phyloP scores from a whole-genome alignment of 2,888 invertebrate species.

The Rosalia funebris region DNA sequence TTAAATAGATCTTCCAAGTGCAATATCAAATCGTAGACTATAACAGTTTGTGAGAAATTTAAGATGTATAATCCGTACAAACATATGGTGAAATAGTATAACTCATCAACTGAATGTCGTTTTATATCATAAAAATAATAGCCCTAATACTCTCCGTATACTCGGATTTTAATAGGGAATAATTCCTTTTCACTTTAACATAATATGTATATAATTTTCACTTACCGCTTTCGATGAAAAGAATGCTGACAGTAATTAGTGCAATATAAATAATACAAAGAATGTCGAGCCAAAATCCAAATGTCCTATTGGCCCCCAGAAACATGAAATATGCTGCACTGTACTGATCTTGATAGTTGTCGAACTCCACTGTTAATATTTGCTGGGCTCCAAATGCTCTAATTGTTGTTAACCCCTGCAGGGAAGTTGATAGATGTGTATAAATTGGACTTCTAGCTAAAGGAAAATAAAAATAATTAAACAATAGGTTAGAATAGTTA shows the following conservation, averaged over 20 bases:
- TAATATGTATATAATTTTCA: neutral
- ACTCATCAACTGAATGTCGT: too few relatives aligned
- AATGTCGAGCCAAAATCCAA: slow-evolving; percentile 75
- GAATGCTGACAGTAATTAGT: slow-evolving; percentile 70
- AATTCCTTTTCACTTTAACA: neutral
- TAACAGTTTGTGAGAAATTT: too few relatives aligned
- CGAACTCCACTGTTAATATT: slow-evolving; percentile 70
- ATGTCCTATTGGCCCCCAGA: slow-evolving; percentile 70
- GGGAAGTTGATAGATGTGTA: slow-evolving; percentile 76
- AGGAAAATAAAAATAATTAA: too few relatives aligned
- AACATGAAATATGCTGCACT: slow-evolving; percentile 78
- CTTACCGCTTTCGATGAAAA: slow-evolving; percentile 59
- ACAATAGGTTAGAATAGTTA: neutral
- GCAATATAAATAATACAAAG: slow-evolving; percentile 72
- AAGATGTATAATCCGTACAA: too few relatives aligned
- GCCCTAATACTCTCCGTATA: neutral
- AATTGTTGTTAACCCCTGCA: slow-evolving; percentile 81
- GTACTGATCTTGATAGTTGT: slow-evolving; percentile 71
- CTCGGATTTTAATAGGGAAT: neutral
- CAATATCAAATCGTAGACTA: too few relatives aligned
- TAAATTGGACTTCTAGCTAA: slow-evolving; percentile 82
- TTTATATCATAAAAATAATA: neutral
- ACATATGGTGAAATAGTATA: neutral
- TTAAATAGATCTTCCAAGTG: too few relatives aligned
- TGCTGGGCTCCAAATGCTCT: slow-evolving; percentile 74